Evolutionary conservation across 2,797 vertebrate genomes (phyloP).

Genomic region (Lacerta viridis): DNA sequence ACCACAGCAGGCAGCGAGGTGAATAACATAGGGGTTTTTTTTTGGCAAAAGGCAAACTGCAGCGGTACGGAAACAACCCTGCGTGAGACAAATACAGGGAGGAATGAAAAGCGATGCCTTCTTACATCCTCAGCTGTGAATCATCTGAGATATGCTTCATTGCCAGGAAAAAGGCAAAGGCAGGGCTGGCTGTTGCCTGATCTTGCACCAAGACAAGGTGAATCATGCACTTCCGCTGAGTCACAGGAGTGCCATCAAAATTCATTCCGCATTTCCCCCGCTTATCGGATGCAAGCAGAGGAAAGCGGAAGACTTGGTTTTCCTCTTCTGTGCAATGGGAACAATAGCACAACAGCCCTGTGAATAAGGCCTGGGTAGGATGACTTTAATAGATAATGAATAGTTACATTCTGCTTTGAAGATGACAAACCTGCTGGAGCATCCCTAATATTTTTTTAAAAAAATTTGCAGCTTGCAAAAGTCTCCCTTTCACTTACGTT

Average conservation of each 20-base stretch:
- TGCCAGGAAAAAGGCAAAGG: not conserved
- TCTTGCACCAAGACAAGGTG: not conserved
- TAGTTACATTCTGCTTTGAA: not conserved
- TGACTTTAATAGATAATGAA: not conserved
- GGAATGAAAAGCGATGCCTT: no score
- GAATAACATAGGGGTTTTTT: no score
- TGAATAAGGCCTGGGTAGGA: not conserved
- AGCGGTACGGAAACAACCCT: no score
- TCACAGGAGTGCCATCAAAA: not conserved
- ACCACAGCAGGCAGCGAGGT: no score
- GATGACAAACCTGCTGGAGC: not conserved
- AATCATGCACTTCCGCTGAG: not conserved
- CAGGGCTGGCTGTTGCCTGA: not conserved
- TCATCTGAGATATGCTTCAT: not conserved
- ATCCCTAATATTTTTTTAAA: not conserved
- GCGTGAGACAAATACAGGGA: no score
- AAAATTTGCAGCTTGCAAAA: not conserved
- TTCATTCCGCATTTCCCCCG: not conserved
- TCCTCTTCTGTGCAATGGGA: not conserved
- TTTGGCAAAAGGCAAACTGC: no score
- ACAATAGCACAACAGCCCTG: not conserved
- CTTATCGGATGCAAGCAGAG: not conserved
- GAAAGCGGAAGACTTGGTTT: not conserved
- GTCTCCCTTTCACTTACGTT: not conserved
- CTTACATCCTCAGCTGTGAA: no score